These are phyloP conservation scores for Chaenodraco wilsoni DNA, from an alignment of 2,797 vertebrate genomes.

Conservation along the genomic window DNA sequence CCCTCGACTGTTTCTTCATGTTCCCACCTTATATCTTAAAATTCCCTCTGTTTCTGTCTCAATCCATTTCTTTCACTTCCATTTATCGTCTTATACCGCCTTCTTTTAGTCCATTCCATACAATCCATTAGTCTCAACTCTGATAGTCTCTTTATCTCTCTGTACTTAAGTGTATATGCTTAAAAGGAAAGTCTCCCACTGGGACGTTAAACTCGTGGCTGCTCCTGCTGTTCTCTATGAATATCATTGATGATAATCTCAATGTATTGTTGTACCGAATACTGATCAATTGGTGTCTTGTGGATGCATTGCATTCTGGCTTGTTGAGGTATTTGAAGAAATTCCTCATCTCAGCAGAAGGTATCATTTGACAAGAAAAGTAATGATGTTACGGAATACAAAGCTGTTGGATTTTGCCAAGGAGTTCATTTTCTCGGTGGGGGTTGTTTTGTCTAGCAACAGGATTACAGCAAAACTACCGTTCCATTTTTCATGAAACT, in stretches of 20 bases:
- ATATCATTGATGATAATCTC: constrained; percentile 8
- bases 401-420: not conserved
- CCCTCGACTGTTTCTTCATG: constrained; percentile 2
- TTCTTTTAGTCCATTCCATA: constrained; percentile 22
- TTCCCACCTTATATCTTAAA: constrained; percentile 32
- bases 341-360: not conserved
- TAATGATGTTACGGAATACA: not conserved
- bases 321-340: not conserved
- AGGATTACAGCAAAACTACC: too few relatives aligned
- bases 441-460: too few relatives aligned
- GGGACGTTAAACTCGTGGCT: not conserved
- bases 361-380: not conserved
- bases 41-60: constrained; percentile 35
- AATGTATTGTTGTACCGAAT: not conserved
- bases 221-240: constrained; percentile 9
- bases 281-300: not conserved
- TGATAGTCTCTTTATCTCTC: constrained; percentile 9
- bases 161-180: constrained; percentile 9
- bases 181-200: constrained; percentile 3
- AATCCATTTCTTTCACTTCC: constrained; percentile 42
- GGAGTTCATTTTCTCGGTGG: too few relatives aligned
- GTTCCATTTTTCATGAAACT: too few relatives aligned
- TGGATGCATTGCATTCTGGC: not conserved
- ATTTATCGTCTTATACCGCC: constrained; percentile 56
- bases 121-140: constrained; percentile 30